A percentile compares a stretch with the other conserved stretches of the same genome.
Conservation (phyloP, 1,140 invertebrate genomes). For the Trissolcus basalis region DNA sequence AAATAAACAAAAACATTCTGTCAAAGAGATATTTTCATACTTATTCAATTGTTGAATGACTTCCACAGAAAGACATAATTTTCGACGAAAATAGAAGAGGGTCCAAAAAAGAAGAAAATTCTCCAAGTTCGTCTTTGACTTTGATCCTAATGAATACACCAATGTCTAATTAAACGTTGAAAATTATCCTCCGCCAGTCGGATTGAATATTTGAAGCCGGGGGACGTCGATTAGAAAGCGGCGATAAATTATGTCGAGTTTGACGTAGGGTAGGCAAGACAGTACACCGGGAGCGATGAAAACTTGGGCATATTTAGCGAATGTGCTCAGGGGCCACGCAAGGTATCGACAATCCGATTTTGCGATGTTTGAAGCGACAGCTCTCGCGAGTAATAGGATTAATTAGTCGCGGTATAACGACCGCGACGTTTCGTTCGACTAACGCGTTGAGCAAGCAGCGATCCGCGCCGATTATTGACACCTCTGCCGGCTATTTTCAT, state of each 20-base stretch:
- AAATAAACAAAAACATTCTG: no score
- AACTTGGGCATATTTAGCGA: conserved; percentile 36
- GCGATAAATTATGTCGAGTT: conserved; percentile 50
- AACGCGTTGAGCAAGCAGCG: not conserved
- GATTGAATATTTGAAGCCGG: no score
- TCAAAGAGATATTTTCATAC: no score
- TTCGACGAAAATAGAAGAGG: no score
- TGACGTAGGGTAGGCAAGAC: conserved; percentile 21
- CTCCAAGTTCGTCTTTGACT: no score
- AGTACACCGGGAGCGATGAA: conserved; percentile 35
- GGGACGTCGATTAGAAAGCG: not conserved
- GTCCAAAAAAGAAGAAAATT: no score
- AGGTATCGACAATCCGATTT: conserved; percentile 38
- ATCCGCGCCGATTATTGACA: not conserved
- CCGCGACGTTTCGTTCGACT: not conserved
- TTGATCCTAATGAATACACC: no score
- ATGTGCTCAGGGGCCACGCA: conserved; percentile 14
- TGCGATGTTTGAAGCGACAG: conserved; percentile 31
- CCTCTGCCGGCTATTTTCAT: no score
- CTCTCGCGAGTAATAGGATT: conserved; percentile 10
- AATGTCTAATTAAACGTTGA: no score
- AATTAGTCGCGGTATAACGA: not conserved
- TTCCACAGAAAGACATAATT: no score
- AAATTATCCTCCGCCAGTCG: no score
- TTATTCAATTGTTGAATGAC: no score